Conservation (phyloP, 2,888 invertebrate genomes). For the Cacoxenus indagator region DNA sequence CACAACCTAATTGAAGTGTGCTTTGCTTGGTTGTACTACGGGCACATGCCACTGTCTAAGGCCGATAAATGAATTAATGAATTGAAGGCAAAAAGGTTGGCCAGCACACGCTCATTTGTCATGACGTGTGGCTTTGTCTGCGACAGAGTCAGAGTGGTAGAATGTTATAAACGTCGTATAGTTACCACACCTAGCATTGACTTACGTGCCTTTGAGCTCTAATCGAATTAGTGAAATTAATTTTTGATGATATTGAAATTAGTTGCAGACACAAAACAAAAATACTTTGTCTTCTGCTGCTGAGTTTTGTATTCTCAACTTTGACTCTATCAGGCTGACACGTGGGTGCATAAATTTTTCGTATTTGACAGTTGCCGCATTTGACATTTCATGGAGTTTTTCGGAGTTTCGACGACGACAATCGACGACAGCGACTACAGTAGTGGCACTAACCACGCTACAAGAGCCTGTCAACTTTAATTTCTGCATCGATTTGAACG, state of each 20-base stretch:
- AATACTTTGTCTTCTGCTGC: not conserved
- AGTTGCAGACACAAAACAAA: conserved; percentile 56
- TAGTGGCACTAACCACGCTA: not conserved
- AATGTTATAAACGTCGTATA: not conserved
- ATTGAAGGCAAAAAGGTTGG: not conserved
- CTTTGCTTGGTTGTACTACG: no score
- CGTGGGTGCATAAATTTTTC: conserved; percentile 57
- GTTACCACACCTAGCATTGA: not conserved
- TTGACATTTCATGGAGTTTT: conserved; percentile 47
- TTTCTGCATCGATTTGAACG: not conserved
- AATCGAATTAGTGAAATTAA: conserved; percentile 70
- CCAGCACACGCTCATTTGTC: not conserved
- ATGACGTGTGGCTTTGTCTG: not conserved
- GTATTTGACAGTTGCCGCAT: conserved; percentile 52
- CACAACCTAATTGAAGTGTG: no score
- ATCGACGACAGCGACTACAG: not conserved
- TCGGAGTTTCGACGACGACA: not conserved
- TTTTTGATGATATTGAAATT: conserved; percentile 70
- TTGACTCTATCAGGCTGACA: conserved; percentile 16
- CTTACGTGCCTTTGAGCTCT: conserved; percentile 35
- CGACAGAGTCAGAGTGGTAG: not conserved
- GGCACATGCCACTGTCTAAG: no score
- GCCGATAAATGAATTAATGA: not conserved
- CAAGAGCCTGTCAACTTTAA: conserved; percentile 4
- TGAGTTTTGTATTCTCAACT: conserved; percentile 14